Evolutionary conservation across 2,888 invertebrate genomes (phyloP).

Genomic region (Odontothrips loti): DNA sequence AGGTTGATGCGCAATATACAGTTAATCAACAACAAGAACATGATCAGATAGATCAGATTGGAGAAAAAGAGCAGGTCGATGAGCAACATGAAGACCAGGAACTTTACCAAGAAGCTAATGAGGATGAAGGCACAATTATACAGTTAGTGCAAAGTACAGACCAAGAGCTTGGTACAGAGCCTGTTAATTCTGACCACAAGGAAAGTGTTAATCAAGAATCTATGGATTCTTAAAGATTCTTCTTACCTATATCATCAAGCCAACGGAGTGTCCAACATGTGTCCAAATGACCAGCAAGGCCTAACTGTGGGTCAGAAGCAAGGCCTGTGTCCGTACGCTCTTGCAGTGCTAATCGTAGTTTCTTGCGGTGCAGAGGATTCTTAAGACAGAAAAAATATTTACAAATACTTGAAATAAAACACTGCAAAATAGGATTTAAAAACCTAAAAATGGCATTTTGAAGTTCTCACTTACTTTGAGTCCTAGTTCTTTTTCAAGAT

Average conservation of each 20-base stretch:
- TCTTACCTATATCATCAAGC: constrained; percentile 88
- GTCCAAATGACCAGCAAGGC: constrained; percentile 62
- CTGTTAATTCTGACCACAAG: neutral
- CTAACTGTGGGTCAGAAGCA: constrained; percentile 51
- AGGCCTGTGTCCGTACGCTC: constrained; percentile 54
- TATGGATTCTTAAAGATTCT: neutral
- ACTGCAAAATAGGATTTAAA: neutral
- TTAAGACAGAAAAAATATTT: constrained; percentile 34
- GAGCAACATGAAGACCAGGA: no score
- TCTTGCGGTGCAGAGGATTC: constrained; percentile 85
- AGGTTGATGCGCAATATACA: no score
- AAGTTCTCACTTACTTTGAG: constrained; percentile 55
- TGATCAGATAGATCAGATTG: no score
- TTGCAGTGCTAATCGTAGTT: constrained; percentile 71
- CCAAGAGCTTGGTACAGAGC: neutral
- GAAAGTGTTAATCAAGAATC: neutral
- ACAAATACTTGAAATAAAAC: neutral
- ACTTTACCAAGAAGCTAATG: no score
- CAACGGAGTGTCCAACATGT: constrained; percentile 80
- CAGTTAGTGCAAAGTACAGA: neutral
- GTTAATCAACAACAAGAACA: no score
- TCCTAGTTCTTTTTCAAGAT: constrained; percentile 84
- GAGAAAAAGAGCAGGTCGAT: no score
- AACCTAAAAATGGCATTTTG: neutral
- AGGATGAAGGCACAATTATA: no score